Conservation (phyloP, 2,888 invertebrate species). For the Hymenopus coronatus region DNA sequence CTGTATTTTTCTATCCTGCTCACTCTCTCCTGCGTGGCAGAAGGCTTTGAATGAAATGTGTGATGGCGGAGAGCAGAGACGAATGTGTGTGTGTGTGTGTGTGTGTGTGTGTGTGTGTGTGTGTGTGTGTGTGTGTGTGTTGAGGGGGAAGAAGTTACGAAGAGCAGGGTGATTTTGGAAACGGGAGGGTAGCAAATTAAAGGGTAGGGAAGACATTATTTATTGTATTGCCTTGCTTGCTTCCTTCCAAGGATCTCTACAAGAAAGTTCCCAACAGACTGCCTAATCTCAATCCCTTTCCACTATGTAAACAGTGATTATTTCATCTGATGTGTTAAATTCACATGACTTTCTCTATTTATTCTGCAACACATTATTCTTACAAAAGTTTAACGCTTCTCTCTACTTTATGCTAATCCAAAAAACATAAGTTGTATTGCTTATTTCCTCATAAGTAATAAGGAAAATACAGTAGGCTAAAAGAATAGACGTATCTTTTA, state of each 20-base stretch:
- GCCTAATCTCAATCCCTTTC: background rate
- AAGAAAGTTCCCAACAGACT: background rate
- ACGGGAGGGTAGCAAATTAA: slow-evolving; percentile 14
- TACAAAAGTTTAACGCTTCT: too few relatives aligned
- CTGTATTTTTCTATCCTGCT: background rate
- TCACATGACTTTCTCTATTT: too few relatives aligned
- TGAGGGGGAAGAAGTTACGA: background rate
- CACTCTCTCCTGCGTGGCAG: background rate
- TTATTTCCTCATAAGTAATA: too few relatives aligned
- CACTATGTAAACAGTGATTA: too few relatives aligned
- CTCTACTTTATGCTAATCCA: too few relatives aligned
- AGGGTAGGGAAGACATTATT: slow-evolving; percentile 7
- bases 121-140: background rate
- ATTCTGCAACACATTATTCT: too few relatives aligned
- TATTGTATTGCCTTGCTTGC: slow-evolving; percentile 13
- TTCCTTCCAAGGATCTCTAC: background rate
- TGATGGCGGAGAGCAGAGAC: background rate
- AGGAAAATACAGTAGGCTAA: too few relatives aligned
- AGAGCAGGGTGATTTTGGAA: slow-evolving; percentile 8
- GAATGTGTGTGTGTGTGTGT: background rate
- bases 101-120: background rate
- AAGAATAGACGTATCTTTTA: too few relatives aligned
- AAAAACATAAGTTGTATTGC: too few relatives aligned
- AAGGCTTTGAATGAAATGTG: slow-evolving; percentile 1
- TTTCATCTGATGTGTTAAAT: too few relatives aligned